Evolutionary conservation across 2,113 vertebrate genomes (phyloP).

Genomic region (Motacilla tschutschensis): DNA sequence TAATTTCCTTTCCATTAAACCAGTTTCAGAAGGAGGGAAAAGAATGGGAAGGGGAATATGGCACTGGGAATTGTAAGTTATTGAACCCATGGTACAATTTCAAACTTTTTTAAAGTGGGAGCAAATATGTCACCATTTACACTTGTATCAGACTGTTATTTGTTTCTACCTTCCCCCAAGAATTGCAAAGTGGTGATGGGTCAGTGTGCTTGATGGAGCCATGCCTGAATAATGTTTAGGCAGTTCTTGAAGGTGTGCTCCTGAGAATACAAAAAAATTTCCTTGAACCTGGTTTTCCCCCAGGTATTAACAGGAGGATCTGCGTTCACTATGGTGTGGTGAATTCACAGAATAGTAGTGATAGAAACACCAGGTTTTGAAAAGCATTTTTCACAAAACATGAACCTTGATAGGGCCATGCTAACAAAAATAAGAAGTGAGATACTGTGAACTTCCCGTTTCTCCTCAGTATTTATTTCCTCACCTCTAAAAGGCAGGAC

Average conservation of each 20-base stretch:
- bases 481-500: background rate
- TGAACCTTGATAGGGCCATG: fast-evolving
- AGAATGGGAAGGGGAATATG: background rate
- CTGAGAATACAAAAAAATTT: background rate
- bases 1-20: background rate
- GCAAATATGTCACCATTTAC: background rate
- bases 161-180: background rate
- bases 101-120: background rate
- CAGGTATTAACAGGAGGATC: background rate
- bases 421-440: background rate
- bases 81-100: background rate
- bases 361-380: background rate
- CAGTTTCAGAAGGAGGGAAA: background rate
- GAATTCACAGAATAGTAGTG: background rate
- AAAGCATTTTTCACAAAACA: background rate
- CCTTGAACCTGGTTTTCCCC: background rate
- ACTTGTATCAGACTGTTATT: background rate
- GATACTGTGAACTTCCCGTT: background rate
- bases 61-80: background rate
- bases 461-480: background rate
- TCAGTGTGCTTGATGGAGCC: background rate
- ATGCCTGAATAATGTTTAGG: background rate
- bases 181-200: background rate
- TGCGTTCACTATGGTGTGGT: background rate
- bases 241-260: background rate